Base-by-base conservation (phyloP, 2,113 vertebrate genomes). In the Lampris megalopsis region DNA sequence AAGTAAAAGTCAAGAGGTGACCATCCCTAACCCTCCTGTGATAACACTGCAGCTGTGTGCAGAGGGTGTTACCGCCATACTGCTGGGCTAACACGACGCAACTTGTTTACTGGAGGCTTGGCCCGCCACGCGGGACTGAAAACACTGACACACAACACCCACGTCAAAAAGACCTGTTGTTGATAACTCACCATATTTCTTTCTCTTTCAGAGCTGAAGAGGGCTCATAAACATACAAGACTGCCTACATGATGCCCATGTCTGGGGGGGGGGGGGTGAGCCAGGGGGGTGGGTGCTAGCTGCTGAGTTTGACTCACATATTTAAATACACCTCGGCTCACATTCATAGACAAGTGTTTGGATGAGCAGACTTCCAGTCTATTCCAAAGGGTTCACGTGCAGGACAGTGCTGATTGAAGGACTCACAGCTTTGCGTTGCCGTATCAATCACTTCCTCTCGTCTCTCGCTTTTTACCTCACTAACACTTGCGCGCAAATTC, bases 341-440 rank as follows among this genome's bases (percentile, higher is more conserved):
- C 74, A 36, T 75, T 64, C 8, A 5, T 61, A 61, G 13, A 76
- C 50, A 86, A 63, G 58, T 24, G 73, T 38, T 62, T 38, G 2
- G 71, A 41, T 74, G 67, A 82, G 73, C 48, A 77, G 80, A 73
- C 74, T 67, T 77, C 61, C 75, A 64, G 70, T 83, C 80, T 75
- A 80, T 82, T 88, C 75, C 54, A 67, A 80, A 80, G 86, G 71
- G 86, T 86, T 92, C 83, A 88, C 84, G 82, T 83, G 75, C 67
- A 81, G 84, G 89, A 84, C 86, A 82, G 67, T 79, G 73, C 63
- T 77, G 10, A 85, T 63, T 11, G 74, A 81, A 87, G 90, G 87
- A 89, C 70, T 85, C 61, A 1, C 76, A 86, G 86, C 83, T 87
- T 80, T 86, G 79, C 75, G 84, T 79, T 76, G 72, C 36, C 60